Conservation (phyloP, 2,113 vertebrate genomes). For the Australoheros scitulus region DNA sequence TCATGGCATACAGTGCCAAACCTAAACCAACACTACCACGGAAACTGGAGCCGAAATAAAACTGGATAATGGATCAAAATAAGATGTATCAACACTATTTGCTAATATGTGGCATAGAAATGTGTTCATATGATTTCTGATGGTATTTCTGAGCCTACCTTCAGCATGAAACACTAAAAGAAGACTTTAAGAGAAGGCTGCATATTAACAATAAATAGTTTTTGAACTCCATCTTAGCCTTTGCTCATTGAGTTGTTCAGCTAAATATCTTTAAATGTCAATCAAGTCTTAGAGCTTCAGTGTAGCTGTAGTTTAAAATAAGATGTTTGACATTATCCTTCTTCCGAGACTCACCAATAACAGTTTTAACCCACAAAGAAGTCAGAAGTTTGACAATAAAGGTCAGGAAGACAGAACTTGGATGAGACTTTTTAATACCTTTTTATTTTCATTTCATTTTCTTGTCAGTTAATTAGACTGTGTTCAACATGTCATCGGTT, state of each 20-base stretch:
- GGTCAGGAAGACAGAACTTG: background rate
- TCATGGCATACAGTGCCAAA: background rate
- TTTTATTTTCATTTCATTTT: slow-evolving; percentile 1
- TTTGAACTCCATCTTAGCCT: background rate
- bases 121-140: background rate
- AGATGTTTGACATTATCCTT: background rate
- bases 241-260: background rate
- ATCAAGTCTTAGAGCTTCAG: background rate
- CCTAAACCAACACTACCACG: background rate
- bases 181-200: accelerated
- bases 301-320: background rate
- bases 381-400: background rate
- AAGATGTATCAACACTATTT: background rate
- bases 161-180: background rate
- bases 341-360: background rate
- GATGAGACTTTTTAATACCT: background rate
- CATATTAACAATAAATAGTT: too few relatives aligned
- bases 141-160: background rate
- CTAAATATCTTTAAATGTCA: background rate
- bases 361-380: background rate
- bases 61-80: background rate
- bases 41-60: background rate
- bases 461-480: slow-evolving; percentile 10
- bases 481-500: background rate
- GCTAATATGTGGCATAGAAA: background rate